Percentiles rank a stretch among this genome's conserved stretches.
Evolutionary conservation across 1,140 invertebrate species (phyloP).

Genomic region (Psilanteris sp.): DNA sequence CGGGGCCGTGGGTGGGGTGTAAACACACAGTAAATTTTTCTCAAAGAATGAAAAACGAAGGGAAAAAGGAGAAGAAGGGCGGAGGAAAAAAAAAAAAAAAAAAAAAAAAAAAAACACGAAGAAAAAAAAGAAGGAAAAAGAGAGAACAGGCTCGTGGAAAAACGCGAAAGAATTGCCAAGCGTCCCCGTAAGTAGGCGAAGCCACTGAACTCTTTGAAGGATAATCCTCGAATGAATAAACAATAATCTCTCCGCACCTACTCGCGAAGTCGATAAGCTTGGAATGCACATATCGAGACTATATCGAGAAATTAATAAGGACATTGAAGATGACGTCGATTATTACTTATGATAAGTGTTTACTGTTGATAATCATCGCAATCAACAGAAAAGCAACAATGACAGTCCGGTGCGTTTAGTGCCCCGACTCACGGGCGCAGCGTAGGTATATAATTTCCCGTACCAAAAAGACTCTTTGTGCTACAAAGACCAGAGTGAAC

Average conservation of each 20-base stretch:
- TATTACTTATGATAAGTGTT: conserved; percentile 60
- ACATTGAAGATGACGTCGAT: conserved; percentile 64
- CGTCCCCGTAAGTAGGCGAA: conserved; percentile 72
- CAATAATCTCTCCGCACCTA: conserved; percentile 72
- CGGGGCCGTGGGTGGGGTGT: too few species aligned
- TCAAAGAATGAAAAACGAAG: too few species aligned
- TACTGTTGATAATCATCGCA: conserved; percentile 33
- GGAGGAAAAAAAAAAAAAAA: too few species aligned
- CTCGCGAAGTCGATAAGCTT: conserved; percentile 63
- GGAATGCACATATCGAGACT: conserved; percentile 62
- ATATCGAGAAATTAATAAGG: conserved; percentile 61
- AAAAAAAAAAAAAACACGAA: too few species aligned
- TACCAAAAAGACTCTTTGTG: too few species aligned
- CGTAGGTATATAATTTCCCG: too few species aligned
- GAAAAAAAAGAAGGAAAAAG: conserved; percentile 43
- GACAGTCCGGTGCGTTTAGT: conserved; percentile 3
- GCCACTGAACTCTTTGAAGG: conserved; percentile 75
- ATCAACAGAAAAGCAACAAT: conserved; percentile 55
- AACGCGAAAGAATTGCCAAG: conserved; percentile 68
- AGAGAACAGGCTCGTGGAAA: conserved; percentile 61
- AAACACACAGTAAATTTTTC: too few species aligned
- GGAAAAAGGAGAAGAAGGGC: too few species aligned
- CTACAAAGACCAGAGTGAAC: too few species aligned
- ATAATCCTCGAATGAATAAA: conserved; percentile 76
- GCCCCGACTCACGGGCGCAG: too few species aligned